Base-by-base conservation (phyloP, 2,113 vertebrate genomes). In the Callorhinus ursinus region DNA sequence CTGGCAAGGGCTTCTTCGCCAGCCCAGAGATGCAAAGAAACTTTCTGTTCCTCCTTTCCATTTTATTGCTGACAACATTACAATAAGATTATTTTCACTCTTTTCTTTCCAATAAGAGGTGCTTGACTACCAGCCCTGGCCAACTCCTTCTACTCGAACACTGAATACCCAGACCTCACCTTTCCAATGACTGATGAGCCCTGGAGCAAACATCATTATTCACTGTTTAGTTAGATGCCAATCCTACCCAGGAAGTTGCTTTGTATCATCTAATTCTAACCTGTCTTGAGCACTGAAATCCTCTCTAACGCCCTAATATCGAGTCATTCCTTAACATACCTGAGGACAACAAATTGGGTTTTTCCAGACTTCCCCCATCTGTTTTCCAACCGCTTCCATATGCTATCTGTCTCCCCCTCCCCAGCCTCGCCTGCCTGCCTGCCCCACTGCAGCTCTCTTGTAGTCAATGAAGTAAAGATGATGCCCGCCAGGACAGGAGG, bases 351-450 rank as follows among this genome's bases (percentile, higher is more conserved):
- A 97, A 93, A 95, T 93, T 94, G 82, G 42, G 95, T 96, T 91
- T 98, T 98, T 98, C 97, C 93, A 98, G 89, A 97, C 91, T 91
- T 89, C 57, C 85, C 85, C 92, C 97, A 98, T 98, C 97, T 57
- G 6, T 98, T 98, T 98, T 93, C 81, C 94, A 97, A 96, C 79
- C 77, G 93, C 90, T 98, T 98, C 97, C 92, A 96, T 88, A 96
- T 93, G 84, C 81, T 61, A 98, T 96, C 79, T 77, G 87, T 67
- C 88, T 95, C 57, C 94, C 0, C 0, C 76, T 80, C 93, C 59
- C 31, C 53, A 65, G 97, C 84, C 85, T 96, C 0, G 0, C 81
- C 86, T 24, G 69, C 72, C 77, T 72, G n/a, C 92, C 89, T 61
- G 26, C 28, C 42, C 67, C 82, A 86, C 79, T 96, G 81, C 80